A percentile compares a stretch with the other conserved stretches of the same genome.
phyloP scores from a whole-genome alignment of 2,888 invertebrate genomes.

The Leistus spinibarbis region DNA sequence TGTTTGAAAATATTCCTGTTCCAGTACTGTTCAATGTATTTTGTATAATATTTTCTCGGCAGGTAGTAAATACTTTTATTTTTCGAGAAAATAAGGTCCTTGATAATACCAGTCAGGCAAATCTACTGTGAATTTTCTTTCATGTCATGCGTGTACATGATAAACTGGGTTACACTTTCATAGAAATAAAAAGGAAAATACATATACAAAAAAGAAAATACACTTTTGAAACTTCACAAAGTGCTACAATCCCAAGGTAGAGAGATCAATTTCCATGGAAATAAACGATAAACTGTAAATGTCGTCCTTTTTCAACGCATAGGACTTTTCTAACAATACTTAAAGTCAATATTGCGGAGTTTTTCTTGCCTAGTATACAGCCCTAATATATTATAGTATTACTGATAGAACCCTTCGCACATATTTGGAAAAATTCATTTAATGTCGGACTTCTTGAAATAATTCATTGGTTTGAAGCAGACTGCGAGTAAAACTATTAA shows the following conservation, averaged over 20 bases:
- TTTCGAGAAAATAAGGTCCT: background rate
- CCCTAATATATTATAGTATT: background rate
- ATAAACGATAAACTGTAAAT: background rate
- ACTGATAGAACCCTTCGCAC: too few species aligned
- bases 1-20: background rate
- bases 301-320: background rate
- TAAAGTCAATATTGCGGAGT: background rate
- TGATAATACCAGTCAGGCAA: background rate
- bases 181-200: background rate
- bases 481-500: too few species aligned
- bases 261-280: background rate
- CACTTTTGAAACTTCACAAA: background rate
- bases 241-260: background rate
- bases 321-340: background rate
- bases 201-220: background rate
- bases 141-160: slow-evolving; percentile 24
- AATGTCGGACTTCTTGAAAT: too few species aligned
- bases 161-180: slow-evolving; percentile 16
- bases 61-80: background rate
- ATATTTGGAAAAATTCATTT: too few species aligned
- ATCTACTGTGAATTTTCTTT: slow-evolving; percentile 19
- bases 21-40: too few species aligned
- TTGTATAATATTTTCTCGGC: background rate
- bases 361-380: background rate
- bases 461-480: too few species aligned